Base-by-base conservation (phyloP, 2,888 invertebrate species). In the Yponomeuta cagnagella region DNA sequence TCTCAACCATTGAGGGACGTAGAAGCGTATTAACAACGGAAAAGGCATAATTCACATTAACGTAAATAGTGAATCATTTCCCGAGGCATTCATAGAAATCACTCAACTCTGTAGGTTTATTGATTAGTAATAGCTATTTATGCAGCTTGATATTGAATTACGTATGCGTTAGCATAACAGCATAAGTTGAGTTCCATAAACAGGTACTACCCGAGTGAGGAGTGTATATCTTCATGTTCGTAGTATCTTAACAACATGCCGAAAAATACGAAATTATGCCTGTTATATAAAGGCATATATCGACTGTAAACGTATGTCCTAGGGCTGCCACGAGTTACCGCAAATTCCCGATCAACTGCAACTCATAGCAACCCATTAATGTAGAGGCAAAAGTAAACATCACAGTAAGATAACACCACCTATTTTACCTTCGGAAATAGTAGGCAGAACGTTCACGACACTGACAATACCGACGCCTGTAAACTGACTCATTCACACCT, bases 381-480 rank as follows among this genome's bases (percentile, higher is more conserved):
- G 52, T 15, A 65, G 65, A 65, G 33, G 30, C 33, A 33, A 65
- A 65, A 65, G 33, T 10, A 65, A 65, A 58, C 43, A 43, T 43
- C 43, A 6, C 3, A 23, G 43, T 43, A 43, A 43, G 43, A 43
- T 43, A 64, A 48, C 2, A 10, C 48, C 1, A 31, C 9, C 64
- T 12, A 37, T 9, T 37, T 84, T 87, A 92, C 92, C 92, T 91
- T 92, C 92, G 73, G 90, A 88, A 79, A 92, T 92, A 74, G 92
- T 91, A 79, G 92, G 92, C 83, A 92, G 84, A 85, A 89, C 90
- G 90, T 89, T 91, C 84, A 90, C 92, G 80, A 91, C 83, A 86
- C 86, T 91, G 80, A 91, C 88, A 83, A 91, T 90, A 79, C 91
- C 91, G 82, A 90, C 92, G 86, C 89, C 88, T 83, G 90, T 87